Evolutionary conservation across 2,113 vertebrate genomes (phyloP).

Genomic region (Eublepharis macularius): DNA sequence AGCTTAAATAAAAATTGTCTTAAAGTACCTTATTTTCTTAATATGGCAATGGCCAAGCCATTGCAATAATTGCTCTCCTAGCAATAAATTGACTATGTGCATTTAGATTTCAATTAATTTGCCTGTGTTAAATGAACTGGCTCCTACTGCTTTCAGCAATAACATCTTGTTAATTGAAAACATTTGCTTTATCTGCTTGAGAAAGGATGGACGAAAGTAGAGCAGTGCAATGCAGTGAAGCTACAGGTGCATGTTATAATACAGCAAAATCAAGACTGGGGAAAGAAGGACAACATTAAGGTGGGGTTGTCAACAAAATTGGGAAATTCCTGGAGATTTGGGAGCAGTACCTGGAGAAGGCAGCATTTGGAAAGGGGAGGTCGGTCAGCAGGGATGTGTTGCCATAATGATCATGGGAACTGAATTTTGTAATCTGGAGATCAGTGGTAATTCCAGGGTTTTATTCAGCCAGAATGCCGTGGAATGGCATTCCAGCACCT

Average conservation of each 20-base stretch:
- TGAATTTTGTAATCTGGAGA: too few species aligned
- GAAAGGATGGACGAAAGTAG: slow-evolving; percentile 68
- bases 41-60: slow-evolving; percentile 9
- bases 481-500: too few species aligned
- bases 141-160: slow-evolving; percentile 71
- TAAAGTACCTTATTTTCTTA: background rate
- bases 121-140: slow-evolving; percentile 66
- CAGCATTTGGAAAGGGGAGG: too few species aligned
- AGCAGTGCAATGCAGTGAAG: slow-evolving; percentile 49
- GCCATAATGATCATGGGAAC: too few species aligned
- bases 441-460: too few species aligned
- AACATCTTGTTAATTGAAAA: slow-evolving; percentile 75
- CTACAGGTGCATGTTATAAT: background rate
- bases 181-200: slow-evolving; percentile 67
- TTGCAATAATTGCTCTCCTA: slow-evolving; percentile 60
- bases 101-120: slow-evolving; percentile 72
- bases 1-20: slow-evolving; percentile 10
- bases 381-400: too few species aligned
- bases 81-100: slow-evolving; percentile 46
- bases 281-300: background rate
- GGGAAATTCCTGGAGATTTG: too few species aligned
- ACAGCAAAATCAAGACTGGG: background rate
- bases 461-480: too few species aligned
- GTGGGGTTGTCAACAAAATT: too few species aligned
- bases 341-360: too few species aligned